These are phyloP conservation scores for Chorisops tibialis DNA, from an alignment of 2,888 invertebrate species.

Conservation along the genomic window DNA sequence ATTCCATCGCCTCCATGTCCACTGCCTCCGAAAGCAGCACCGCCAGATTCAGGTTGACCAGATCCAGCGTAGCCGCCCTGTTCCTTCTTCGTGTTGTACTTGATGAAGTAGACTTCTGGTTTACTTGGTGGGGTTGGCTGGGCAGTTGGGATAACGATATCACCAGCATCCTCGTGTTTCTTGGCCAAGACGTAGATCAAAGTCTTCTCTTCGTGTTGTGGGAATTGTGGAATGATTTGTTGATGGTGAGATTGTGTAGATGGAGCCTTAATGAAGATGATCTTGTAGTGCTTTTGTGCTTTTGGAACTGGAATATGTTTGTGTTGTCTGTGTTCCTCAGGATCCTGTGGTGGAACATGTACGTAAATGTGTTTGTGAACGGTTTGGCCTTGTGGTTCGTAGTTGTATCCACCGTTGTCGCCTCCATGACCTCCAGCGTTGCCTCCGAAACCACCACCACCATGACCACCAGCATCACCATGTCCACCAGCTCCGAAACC, in stretches of 20 bases:
- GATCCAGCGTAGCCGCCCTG: slow-evolving; percentile 38
- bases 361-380: slow-evolving; percentile 50
- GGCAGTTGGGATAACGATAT: slow-evolving; percentile 71
- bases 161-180: slow-evolving; percentile 77
- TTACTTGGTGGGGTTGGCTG: slow-evolving; percentile 80
- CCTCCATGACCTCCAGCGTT: slow-evolving; percentile 35
- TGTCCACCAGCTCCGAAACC: not conserved
- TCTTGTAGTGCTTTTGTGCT: slow-evolving; percentile 84
- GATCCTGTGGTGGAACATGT: slow-evolving; percentile 49
- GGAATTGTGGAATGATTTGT: slow-evolving; percentile 72
- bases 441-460: slow-evolving; percentile 5
- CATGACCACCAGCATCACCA: slow-evolving; percentile 8
- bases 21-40: slow-evolving; percentile 24
- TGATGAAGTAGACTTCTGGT: slow-evolving; percentile 82
- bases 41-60: slow-evolving; percentile 14
- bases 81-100: slow-evolving; percentile 52
- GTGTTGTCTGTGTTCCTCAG: slow-evolving; percentile 42
- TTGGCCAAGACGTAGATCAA: slow-evolving; percentile 84
- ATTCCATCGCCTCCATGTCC: slow-evolving; percentile 11
- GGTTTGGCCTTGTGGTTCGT: slow-evolving; percentile 37
- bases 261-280: slow-evolving; percentile 88
- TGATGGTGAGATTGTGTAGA: slow-evolving; percentile 73
- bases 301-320: slow-evolving; percentile 53
- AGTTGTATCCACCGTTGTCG: slow-evolving; percentile 25
- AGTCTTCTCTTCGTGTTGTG: slow-evolving; percentile 82